Conservation (phyloP, 2,113 vertebrate genomes). For the Psophia crepitans region DNA sequence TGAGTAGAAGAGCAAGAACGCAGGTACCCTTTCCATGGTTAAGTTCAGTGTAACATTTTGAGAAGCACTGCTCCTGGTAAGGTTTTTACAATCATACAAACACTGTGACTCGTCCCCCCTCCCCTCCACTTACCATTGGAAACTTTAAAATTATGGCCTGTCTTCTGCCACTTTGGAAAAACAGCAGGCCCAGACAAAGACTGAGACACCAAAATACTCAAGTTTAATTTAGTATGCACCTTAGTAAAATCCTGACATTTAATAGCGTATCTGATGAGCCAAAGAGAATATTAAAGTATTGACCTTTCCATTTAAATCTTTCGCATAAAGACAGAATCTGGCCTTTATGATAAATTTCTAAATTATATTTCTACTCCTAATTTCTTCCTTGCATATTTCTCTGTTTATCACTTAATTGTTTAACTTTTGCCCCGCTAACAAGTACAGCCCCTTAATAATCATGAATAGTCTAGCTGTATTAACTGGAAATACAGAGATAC, state of each 20-base stretch:
- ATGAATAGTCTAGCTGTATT: neutral
- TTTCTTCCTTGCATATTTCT: neutral
- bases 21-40: neutral
- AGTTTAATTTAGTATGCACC: neutral
- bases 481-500: neutral
- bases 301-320: slow-evolving; percentile 24
- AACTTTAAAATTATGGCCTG: neutral
- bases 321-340: neutral
- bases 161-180: neutral
- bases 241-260: slow-evolving; percentile 35
- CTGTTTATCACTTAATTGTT: neutral
- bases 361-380: neutral
- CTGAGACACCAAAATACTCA: neutral
- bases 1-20: neutral
- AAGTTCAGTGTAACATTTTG: neutral
- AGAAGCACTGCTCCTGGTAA: neutral
- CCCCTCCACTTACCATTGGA: neutral
- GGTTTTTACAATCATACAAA: neutral
- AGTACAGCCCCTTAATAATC: neutral
- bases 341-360: slow-evolving; percentile 4
- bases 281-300: slow-evolving; percentile 16
- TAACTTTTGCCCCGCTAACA: slow-evolving; percentile 1
- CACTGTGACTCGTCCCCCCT: neutral
- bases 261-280: neutral
- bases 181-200: neutral